Percentiles rank a stretch among this genome's conserved stretches.
phyloP scores from a whole-genome alignment of 2,888 invertebrate species.

The Eristalis arbustorum region DNA sequence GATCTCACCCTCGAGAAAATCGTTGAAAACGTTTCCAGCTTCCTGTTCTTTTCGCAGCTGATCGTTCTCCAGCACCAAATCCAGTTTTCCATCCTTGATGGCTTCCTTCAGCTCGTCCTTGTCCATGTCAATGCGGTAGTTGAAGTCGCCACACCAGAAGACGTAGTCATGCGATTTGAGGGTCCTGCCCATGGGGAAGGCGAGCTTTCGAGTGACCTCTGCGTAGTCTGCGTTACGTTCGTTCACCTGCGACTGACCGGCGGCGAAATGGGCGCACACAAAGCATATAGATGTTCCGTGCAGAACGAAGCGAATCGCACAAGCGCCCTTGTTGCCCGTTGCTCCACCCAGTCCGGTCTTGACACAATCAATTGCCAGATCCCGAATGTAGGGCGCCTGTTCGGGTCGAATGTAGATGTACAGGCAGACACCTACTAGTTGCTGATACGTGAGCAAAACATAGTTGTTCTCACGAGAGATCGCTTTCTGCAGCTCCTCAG shows the following conservation, averaged over 20 bases:
- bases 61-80: constrained; percentile 91
- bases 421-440: constrained; percentile 98
- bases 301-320: constrained; percentile 94
- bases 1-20: constrained; percentile 95
- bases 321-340: constrained; percentile 98
- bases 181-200: constrained; percentile 94
- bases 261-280: constrained; percentile 99
- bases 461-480: constrained; percentile 93
- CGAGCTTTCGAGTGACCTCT: constrained; percentile 95
- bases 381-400: constrained; percentile 92
- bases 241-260: constrained; percentile 96
- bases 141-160: constrained; percentile 99
- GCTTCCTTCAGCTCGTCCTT: constrained; percentile 95
- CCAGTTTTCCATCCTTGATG: constrained; percentile 83
- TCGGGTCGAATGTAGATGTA: constrained; percentile 96
- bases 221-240: constrained; percentile 98
- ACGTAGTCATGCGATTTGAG: constrained; percentile 98
- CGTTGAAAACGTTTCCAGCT: constrained; percentile 92
- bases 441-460: constrained; percentile 94
- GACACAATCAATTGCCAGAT: constrained; percentile 96
- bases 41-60: constrained; percentile 91
- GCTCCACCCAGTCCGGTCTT: constrained; percentile 99
- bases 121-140: constrained; percentile 97
- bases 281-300: constrained; percentile 98
- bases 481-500: constrained; percentile 95